phyloP scores from a whole-genome alignment of 2,113 vertebrate species.

The Tragelaphus imberbis region DNA sequence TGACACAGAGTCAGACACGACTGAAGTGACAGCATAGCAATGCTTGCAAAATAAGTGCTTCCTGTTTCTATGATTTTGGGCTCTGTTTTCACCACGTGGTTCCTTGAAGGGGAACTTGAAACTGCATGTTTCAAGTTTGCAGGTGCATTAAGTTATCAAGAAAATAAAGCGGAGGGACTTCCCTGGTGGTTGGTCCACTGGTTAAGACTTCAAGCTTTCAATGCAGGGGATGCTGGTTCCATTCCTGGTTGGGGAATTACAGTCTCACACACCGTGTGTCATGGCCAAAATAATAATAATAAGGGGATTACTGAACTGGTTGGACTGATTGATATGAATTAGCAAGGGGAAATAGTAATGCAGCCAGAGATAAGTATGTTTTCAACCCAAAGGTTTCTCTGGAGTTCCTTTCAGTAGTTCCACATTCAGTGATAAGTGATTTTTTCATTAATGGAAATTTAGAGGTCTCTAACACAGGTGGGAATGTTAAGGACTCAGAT shows the following conservation, averaged over 20 bases:
- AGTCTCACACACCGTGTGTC: neutral
- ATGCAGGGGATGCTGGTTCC: neutral
- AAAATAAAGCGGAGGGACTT: neutral
- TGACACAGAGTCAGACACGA: too few species aligned
- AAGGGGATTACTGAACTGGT: neutral
- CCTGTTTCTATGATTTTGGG: neutral
- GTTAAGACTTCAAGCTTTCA: neutral
- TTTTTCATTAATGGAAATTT: neutral
- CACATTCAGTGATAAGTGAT: neutral
- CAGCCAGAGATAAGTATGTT: neutral
- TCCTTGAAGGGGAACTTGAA: neutral
- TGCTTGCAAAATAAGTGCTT: neutral
- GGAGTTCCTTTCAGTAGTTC: neutral
- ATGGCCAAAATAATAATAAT: neutral
- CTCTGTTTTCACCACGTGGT: neutral
- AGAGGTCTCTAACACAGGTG: neutral
- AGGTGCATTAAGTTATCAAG: neutral
- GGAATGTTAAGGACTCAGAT: neutral
- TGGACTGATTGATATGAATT: neutral
- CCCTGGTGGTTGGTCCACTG: neutral
- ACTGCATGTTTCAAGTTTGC: neutral
- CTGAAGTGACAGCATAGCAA: too few species aligned
- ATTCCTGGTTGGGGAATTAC: neutral
- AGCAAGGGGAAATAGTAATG: neutral
- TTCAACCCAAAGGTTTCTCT: neutral